Evolutionary conservation across 2,113 vertebrate species (phyloP).

Genomic region (Saccopteryx leptura): DNA sequence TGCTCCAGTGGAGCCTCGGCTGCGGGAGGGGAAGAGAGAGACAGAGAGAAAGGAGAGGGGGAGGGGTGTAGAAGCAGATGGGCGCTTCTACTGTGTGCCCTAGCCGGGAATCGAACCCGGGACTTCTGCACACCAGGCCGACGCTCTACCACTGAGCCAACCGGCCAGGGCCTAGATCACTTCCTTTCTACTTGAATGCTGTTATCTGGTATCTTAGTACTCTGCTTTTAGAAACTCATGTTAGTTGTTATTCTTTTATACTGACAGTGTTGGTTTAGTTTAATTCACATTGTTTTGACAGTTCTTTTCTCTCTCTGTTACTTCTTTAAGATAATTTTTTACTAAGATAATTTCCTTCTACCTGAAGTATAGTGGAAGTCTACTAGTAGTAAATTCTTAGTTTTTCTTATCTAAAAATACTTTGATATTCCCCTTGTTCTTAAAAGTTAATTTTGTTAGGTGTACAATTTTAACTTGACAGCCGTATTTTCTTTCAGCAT

Average conservation of each 20-base stretch:
- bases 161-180: no score
- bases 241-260: conserved; percentile 11
- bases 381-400: background rate
- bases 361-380: background rate
- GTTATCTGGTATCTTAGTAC: background rate
- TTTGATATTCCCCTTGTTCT: background rate
- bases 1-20: no score
- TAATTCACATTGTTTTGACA: background rate
- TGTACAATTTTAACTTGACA: background rate
- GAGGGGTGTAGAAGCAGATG: no score
- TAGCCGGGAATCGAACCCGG: no score
- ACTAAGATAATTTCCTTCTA: background rate
- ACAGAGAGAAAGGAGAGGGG: no score
- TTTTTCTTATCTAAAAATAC: background rate
- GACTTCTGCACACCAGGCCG: no score
- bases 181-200: background rate
- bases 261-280: background rate
- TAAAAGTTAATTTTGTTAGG: background rate
- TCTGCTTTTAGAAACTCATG: background rate
- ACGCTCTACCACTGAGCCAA: no score
- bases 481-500: background rate
- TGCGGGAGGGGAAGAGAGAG: no score
- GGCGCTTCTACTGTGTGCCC: no score
- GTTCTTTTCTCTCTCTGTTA: background rate
- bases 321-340: background rate